A percentile compares a stretch with the other conserved stretches of the same genome.
These are phyloP conservation scores for Cartodere bifasciata DNA, from an alignment of 2,888 invertebrate species.

Conservation along the genomic window DNA sequence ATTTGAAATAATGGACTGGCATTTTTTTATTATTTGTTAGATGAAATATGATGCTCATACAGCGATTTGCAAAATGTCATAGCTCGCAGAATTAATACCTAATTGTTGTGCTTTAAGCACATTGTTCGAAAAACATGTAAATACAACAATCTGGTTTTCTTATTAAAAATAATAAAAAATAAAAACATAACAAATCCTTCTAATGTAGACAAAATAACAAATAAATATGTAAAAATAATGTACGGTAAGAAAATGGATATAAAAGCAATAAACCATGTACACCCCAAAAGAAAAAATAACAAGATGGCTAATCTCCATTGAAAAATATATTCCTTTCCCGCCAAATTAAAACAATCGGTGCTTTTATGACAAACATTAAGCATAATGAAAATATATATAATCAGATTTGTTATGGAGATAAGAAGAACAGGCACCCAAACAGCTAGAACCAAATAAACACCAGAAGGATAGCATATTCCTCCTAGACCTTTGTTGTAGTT, in stretches of 20 bases:
- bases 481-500: constrained; percentile 35
- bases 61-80: too few relatives aligned
- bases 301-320: constrained; percentile 45
- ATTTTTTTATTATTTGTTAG: too few relatives aligned
- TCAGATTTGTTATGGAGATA: constrained; percentile 43
- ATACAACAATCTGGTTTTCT: constrained; percentile 36
- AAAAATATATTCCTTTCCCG: constrained; percentile 36
- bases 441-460: constrained; percentile 41
- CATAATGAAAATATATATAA: constrained; percentile 45
- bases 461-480: constrained; percentile 42
- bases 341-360: constrained; percentile 21
- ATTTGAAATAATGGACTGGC: too few relatives aligned
- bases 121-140: not conserved
- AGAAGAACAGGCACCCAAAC: constrained; percentile 42
- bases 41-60: too few relatives aligned
- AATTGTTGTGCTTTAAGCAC: too few relatives aligned
- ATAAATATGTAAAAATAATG: constrained; percentile 35
- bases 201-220: constrained; percentile 40
- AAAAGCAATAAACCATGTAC: constrained; percentile 48
- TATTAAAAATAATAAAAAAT: constrained; percentile 47
- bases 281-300: constrained; percentile 46
- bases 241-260: constrained; percentile 30
- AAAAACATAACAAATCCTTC: constrained; percentile 50
- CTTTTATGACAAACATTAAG: constrained; percentile 36
- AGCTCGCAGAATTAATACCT: too few relatives aligned